Evolutionary conservation across 2,888 invertebrate genomes (phyloP).

Genomic region (Metallyticus violacea): DNA sequence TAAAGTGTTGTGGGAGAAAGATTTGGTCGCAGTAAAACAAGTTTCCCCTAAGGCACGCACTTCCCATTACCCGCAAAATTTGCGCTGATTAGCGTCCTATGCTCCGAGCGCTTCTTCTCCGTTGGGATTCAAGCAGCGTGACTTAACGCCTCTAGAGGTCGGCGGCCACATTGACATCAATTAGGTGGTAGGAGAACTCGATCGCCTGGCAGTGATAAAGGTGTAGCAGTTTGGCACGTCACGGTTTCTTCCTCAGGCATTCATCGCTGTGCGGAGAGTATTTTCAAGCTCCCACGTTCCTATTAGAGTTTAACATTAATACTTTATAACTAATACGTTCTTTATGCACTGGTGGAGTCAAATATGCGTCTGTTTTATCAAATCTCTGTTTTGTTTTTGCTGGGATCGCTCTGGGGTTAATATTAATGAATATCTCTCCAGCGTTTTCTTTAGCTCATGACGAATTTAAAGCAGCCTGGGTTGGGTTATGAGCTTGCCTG

Average conservation of each 20-base stretch:
- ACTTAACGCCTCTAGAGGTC: neutral
- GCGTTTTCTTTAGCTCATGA: too few species aligned
- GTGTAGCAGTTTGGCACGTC: neutral
- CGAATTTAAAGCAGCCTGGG: too few species aligned
- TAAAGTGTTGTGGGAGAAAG: neutral
- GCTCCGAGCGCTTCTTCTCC: neutral
- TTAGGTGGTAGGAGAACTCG: neutral
- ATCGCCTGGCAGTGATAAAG: neutral
- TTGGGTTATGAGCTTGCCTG: too few species aligned
- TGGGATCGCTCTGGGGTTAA: too few species aligned
- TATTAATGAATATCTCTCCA: too few species aligned
- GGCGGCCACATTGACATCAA: neutral
- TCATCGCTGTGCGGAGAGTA: neutral
- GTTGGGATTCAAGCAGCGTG: neutral
- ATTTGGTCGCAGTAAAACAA: neutral
- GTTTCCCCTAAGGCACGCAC: neutral
- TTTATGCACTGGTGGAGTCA: too few species aligned
- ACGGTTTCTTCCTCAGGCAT: neutral
- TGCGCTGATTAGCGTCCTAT: neutral
- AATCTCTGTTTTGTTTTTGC: too few species aligned
- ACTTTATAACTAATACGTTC: too few species aligned
- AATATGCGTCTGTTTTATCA: too few species aligned
- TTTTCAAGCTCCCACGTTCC: neutral
- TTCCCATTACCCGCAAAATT: neutral
- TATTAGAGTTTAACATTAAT: too few species aligned